Evolutionary conservation across 2,113 vertebrate genomes (phyloP).

Genomic region (Dipodomys stephensi): DNA sequence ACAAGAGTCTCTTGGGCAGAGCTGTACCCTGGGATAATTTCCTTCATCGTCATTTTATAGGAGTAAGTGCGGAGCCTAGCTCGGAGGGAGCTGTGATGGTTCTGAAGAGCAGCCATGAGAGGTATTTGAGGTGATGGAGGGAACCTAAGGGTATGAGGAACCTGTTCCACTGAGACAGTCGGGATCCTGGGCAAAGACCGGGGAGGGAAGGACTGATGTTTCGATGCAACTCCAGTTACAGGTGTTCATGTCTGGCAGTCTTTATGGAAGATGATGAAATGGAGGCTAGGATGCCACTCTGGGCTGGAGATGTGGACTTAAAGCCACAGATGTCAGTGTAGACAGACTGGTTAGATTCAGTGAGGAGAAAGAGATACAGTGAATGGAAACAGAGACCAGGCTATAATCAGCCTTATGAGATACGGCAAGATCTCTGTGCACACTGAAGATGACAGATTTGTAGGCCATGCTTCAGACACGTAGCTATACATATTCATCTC

Average conservation of each 20-base stretch:
- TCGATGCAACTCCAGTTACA: neutral
- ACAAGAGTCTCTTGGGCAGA: neutral
- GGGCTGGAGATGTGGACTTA: neutral
- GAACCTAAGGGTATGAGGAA: neutral
- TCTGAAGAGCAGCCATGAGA: neutral
- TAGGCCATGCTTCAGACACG: constrained; percentile 79
- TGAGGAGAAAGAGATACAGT: neutral
- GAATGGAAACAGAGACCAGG: constrained; percentile 49
- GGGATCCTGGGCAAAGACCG: neutral
- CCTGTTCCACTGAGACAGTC: rapidly evolving
- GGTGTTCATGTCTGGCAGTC: neutral
- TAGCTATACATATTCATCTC: constrained; percentile 81
- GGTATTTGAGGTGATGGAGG: neutral
- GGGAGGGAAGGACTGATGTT: neutral
- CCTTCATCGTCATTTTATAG: neutral
- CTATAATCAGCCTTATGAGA: constrained; percentile 64
- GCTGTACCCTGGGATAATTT: neutral
- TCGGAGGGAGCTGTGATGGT: neutral
- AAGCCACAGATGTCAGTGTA: neutral
- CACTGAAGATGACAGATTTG: constrained; percentile 79
- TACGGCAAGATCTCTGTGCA: constrained; percentile 75
- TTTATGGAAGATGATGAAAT: neutral
- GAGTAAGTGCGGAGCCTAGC: neutral
- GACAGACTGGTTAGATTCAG: neutral
- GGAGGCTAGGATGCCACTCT: neutral